Base-by-base conservation (phyloP, 1,140 invertebrate species). In the Cydia strobilella region DNA sequence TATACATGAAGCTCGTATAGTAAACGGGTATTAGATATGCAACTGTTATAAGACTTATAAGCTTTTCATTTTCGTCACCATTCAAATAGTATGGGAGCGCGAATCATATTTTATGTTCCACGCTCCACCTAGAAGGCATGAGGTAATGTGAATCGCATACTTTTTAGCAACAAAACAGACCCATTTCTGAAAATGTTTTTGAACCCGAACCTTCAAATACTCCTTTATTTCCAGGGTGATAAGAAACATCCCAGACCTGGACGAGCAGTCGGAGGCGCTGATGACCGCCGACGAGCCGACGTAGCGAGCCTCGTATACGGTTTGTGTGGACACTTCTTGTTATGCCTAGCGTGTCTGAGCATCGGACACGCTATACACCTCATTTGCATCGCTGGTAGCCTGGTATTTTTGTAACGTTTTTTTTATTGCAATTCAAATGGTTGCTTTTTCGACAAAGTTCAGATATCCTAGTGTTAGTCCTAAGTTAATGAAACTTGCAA, bases 271-370 rank as follows among this genome's bases (percentile, higher is more conserved):
- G 5, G 89, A 92, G 80, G 90, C 90, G 6, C 79, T 92, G 74
- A 92, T 92, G 86, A 87, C 89, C 3, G 83, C 90, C 0, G 90
- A 92, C 59, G 90, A 92, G 73, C 87, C 85, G 4, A 92, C 90
- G 87, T 92, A 92, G 80, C 87, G 71, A 74, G 71, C 42, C 39
- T 75, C 20, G 76, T 27, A 71, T 62, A 18, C 23, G 10, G 13
- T 42, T 25, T 1, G 20, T 27, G 62, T 15, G 62, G 62, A 27
- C 62, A 65, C 63, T 9, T n/a, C 27, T 39, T 18, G 9, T 63
- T 74, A 15, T 75, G 62, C 12, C 74, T 74, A 66, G 74, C n/a
- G n/a, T n/a, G n/a, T 76, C 73, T 73, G 74, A 74, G 73, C 66
- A 39, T 35, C 9, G 18, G 15, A 66, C 65, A 20, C 27, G n/a